Evolutionary conservation across 2,888 invertebrate species (phyloP).

Genomic region (Seira musarum): DNA sequence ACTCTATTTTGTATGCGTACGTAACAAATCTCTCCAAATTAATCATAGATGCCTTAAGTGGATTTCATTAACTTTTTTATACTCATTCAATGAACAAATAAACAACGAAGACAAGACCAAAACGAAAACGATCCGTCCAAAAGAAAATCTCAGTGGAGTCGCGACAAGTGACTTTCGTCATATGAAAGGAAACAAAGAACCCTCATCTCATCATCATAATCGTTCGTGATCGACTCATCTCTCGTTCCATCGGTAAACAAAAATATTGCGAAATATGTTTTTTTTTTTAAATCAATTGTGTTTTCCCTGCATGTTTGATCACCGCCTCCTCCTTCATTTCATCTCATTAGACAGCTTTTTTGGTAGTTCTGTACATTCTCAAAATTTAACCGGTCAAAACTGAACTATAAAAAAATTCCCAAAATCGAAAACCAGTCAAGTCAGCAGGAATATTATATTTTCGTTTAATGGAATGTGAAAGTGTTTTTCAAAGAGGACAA

Average conservation of each 20-base stretch:
- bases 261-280: no score
- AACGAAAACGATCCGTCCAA: not conserved
- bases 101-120: slow-evolving; percentile 10
- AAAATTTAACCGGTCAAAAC: slow-evolving; percentile 4
- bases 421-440: slow-evolving; percentile 44
- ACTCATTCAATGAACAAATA: no score
- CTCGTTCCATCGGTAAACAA: no score
- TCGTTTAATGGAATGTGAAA: slow-evolving; percentile 40
- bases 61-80: slow-evolving; percentile 20
- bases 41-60: slow-evolving; percentile 38
- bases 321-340: not conserved
- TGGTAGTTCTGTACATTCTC: not conserved
- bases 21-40: slow-evolving; percentile 36
- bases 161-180: no score
- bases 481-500: slow-evolving; percentile 27
- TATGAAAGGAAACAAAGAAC: no score
- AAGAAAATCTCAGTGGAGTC: no score
- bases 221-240: no score
- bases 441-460: slow-evolving; percentile 37
- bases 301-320: not conserved
- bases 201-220: no score
- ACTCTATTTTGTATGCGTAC: no score
- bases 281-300: not conserved
- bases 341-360: not conserved
- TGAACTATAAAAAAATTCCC: slow-evolving; percentile 2